Evolutionary conservation across 2,797 vertebrate species (phyloP), one percentile per base, ranked within the genome.

Genomic region (Fistularia tabacaria): DNA sequence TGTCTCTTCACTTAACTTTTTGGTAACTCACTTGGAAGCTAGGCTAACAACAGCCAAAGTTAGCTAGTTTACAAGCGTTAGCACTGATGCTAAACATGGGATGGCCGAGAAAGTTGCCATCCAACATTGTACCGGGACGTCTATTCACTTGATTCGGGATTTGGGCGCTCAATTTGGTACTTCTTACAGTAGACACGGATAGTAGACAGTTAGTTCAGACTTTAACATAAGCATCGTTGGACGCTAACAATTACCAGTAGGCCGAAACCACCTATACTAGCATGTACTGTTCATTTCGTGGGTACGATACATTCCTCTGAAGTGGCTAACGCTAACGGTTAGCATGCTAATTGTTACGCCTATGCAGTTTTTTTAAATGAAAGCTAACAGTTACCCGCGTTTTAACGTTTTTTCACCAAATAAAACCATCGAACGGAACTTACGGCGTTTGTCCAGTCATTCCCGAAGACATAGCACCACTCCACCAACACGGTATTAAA

Each of bases 361-460:
- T 25, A 25, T 25, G 25, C 10, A 7, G 12, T 2, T 51, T 0
- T 40, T 40, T 10, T 40, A 5, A 25, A 25, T 25, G 25, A 25
- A 25, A 25, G 25, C 25, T 2, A 5, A 2, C 25, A n/a, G n/a
- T n/a, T n/a, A n/a, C n/a, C n/a, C n/a, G n/a, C 25, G 25, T 25
- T 25, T 25, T 25, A 25, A n/a, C 25, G 25, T 40, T 10, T 40
- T 40, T 11, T 41, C 2, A 3, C 14, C 1, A 14, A 13, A 6
- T 6, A 41, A 38, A 1, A 7, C 38, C 43, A 8, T 1, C 7
- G 39, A 45, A 45, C 9, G 0, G 6, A 54, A 90, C 90, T 87
- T 62, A 92, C 91, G 90, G 88, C 8, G 90, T 90, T 69, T 90
- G 88, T 14, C 89, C 87, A 12, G 89, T 86, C 87, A 91, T 87